Conservation (phyloP, 64 coral and sea anemone genomes). For the Montipora capricornis region DNA sequence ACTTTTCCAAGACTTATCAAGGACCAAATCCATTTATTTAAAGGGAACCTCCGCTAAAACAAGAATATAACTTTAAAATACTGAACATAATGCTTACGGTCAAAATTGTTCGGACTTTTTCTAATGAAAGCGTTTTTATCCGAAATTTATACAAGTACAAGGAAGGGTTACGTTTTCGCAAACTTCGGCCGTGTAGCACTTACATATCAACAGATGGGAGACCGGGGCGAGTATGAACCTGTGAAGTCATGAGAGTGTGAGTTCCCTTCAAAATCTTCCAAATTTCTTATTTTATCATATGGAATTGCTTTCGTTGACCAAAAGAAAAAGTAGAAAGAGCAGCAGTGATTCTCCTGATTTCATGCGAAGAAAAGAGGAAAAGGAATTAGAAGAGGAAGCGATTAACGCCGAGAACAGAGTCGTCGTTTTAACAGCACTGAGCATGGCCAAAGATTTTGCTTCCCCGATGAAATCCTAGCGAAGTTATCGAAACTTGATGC, state of each 20-base stretch:
- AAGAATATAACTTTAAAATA: too few relatives aligned
- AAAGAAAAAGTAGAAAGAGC: neutral
- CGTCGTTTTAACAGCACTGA: neutral
- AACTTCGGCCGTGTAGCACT: too few relatives aligned
- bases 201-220: neutral
- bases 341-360: neutral
- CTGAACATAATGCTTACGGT: too few relatives aligned
- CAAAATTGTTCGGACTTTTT: too few relatives aligned
- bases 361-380: neutral
- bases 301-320: neutral
- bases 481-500: neutral
- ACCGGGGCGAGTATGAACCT: neutral
- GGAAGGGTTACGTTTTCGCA: too few relatives aligned
- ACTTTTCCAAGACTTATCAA: too few relatives aligned
- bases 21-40: too few relatives aligned
- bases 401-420: neutral
- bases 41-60: too few relatives aligned
- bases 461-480: neutral
- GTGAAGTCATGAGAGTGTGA: neutral
- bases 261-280: neutral
- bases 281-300: neutral
- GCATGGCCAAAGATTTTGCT: neutral
- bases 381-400: neutral
- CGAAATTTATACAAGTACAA: too few relatives aligned
- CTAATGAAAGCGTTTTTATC: too few relatives aligned